These are phyloP conservation scores for Platycheirus rosarum DNA, from an alignment of 2,888 invertebrate genomes.

Conservation along the genomic window DNA sequence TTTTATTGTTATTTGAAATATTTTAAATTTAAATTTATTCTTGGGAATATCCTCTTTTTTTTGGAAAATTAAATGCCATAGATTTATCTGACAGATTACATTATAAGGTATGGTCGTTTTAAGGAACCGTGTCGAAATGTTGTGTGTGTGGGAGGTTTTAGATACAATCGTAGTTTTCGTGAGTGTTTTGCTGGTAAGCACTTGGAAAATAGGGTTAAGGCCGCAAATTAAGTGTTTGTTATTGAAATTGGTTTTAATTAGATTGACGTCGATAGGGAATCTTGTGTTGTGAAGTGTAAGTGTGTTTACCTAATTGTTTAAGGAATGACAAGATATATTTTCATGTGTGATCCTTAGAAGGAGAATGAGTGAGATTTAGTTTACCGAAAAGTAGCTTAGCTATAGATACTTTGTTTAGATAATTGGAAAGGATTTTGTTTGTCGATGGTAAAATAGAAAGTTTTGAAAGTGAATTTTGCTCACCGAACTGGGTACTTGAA, in stretches of 20 bases:
- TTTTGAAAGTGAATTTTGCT: too few species aligned
- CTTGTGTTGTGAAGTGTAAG: constrained; percentile 1
- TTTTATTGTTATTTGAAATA: constrained; percentile 26
- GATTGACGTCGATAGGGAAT: constrained; percentile 19
- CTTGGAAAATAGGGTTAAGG: constrained; percentile 50
- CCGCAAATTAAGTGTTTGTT: constrained; percentile 48
- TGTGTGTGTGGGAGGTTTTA: constrained; percentile 20
- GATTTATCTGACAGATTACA: constrained; percentile 7
- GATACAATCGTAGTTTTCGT: constrained; percentile 20
- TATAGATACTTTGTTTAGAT: too few species aligned
- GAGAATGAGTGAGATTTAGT: background rate
- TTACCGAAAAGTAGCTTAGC: constrained; percentile 1
- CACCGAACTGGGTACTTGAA: too few species aligned
- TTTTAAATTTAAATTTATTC: constrained; percentile 18
- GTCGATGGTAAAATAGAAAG: too few species aligned
- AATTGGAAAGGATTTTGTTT: too few species aligned
- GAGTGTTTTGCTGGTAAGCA: constrained; percentile 28
- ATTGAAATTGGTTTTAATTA: constrained; percentile 43
- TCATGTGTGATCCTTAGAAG: background rate
- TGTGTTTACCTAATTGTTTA: constrained; percentile 31
- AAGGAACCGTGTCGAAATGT: constrained; percentile 17
- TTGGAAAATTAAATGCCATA: constrained; percentile 12
- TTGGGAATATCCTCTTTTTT: constrained; percentile 11
- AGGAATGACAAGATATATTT: background rate
- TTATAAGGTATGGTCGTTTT: constrained; percentile 15